A percentile compares a stretch with the other conserved stretches of the same genome.
Conservation (phyloP, 2,113 vertebrate species). For the Aleadryas rufinucha region DNA sequence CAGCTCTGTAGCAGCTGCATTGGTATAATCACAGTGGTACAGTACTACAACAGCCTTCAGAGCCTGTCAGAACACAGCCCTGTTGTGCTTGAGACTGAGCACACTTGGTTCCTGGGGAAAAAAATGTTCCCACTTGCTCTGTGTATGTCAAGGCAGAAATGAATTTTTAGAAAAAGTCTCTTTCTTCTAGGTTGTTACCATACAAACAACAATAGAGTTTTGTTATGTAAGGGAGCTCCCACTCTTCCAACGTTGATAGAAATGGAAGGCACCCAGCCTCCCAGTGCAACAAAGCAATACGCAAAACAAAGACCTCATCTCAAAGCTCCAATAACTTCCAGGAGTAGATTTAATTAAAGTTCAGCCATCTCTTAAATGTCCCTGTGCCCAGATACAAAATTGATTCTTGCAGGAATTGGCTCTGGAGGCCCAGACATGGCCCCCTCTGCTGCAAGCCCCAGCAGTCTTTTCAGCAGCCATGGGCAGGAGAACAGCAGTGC, state of each 20-base stretch:
- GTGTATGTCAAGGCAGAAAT: neutral
- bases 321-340: neutral
- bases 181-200: neutral
- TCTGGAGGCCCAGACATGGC: neutral
- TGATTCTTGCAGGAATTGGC: neutral
- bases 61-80: neutral
- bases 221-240: neutral
- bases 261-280: neutral
- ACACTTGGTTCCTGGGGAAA: neutral
- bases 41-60: neutral
- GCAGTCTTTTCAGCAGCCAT: neutral
- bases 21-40: neutral
- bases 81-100: fast-evolving
- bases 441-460: neutral
- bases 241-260: fast-evolving
- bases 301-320: neutral
- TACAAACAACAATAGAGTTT: neutral
- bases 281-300: neutral
- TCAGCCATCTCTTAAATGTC: neutral
- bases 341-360: neutral
- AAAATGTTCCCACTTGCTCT: neutral
- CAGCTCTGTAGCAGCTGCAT: neutral
- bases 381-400: neutral
- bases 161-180: neutral
- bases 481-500: neutral